Evolutionary conservation across 2,113 vertebrate species (phyloP), one percentile per base, ranked within the genome.

Genomic region (Struthio camelus): DNA sequence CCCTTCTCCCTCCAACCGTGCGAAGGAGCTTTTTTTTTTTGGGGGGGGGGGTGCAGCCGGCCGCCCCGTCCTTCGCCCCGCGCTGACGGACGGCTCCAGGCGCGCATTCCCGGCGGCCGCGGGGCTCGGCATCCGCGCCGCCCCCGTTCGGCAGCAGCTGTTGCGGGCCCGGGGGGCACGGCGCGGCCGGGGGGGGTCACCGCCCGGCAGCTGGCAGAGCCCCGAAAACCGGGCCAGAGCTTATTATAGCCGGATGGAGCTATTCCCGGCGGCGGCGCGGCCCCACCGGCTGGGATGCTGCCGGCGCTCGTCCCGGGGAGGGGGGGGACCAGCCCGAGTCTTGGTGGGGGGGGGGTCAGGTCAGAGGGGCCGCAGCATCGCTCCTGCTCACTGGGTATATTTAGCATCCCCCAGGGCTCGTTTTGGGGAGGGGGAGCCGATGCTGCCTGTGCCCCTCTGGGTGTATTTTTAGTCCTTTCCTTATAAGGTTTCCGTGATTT

Each of bases 401-500:
- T 25, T 2, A 73, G 36, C 38, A 44, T 14, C 88, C 53, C 28
- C 46, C 4, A 14, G 77, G 67, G 75, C 42, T 66, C 38, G 5
- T 89, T 90, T 79, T 85, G 91, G 64, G 78, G 65, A 77, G 50
- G 36, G 89, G 53, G 69, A 46, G 56, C 3, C 1, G 40, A 32
- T 32, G 14, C 81, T 42, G 54, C 75, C 32, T 4, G 15, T 1
- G 2, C 70, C 82, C 83, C 79, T 69, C 79, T 1, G 10, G 13
- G 19, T 23, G 42, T 90, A 91, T 70, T 80, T 72, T 85, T 87
- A 91, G 79, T 48, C 88, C 85, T 91, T 90, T n/a, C 94, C 94
- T 93, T 96, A 93, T 93, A 97, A 94, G 93, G 94, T 64, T 90
- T 42, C 71, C 30, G 42, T 3, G 65, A 69, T 91, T n/a, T n/a